Percentiles rank a stretch among this genome's conserved stretches.
These are phyloP conservation scores for Cancer borealis DNA, from an alignment of 2,888 invertebrate genomes.

Conservation along the genomic window DNA sequence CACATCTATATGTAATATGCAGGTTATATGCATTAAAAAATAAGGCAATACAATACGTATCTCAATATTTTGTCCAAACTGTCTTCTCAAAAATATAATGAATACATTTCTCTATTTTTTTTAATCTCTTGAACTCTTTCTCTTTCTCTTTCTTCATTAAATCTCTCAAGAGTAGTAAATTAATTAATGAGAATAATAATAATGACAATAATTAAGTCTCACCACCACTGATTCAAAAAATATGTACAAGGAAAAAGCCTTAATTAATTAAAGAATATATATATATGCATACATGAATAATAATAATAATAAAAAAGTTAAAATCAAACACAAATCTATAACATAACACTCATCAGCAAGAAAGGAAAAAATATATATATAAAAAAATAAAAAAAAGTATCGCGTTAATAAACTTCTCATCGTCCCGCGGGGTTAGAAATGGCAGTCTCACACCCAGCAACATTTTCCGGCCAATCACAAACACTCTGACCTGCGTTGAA, in stretches of 20 bases:
- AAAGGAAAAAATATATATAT: not conserved
- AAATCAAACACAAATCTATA: not conserved
- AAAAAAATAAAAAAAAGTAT: not conserved
- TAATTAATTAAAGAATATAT: not conserved
- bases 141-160: not conserved
- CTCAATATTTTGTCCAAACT: not conserved
- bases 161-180: not conserved
- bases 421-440: slow-evolving; percentile 54
- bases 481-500: slow-evolving; percentile 96
- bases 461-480: slow-evolving; percentile 97
- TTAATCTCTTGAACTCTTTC: not conserved
- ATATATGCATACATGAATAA: slow-evolving; percentile 12
- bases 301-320: slow-evolving; percentile 11
- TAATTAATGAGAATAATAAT: not conserved
- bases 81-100: not conserved
- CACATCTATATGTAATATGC: not conserved
- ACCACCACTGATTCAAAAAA: not conserved
- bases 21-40: not conserved
- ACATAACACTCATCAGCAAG: not conserved
- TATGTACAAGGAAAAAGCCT: not conserved
- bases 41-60: not conserved
- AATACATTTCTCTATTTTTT: not conserved
- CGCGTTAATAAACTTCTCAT: not conserved
- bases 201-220: not conserved
- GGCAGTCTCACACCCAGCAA: slow-evolving; percentile 86